Base-by-base conservation (phyloP, 2,888 invertebrate genomes). In the Eupeodes latifasciatus region DNA sequence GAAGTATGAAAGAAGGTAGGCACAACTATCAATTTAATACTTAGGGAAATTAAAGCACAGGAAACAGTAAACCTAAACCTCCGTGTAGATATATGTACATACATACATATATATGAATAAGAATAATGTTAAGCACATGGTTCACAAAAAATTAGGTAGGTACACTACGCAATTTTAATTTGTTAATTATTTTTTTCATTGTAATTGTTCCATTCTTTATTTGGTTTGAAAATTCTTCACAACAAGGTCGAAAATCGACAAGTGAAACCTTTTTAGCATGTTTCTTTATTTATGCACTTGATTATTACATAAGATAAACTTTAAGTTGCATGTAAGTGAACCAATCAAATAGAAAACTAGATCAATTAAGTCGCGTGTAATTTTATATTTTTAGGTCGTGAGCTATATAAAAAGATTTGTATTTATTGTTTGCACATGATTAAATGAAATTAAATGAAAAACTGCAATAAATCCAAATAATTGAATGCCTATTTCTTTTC, bases 231-330 rank as follows among this genome's bases (percentile, higher is more conserved):
- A 27, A 12, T 69, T 53, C 10, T 36, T 7, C 36, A 55, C 69
- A 36, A 53, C 11, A 47, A 44, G 19, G 36, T 51, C 51, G 53
- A 10, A 44, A 40, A 53, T 44, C 40, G 4, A 72, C 7, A n/a
- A 44, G 27, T 57, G 71, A 71, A 71, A 71, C 57, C 71, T 71
- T 71, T 51, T 59, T 44, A n/a, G 12, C 10, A 14, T 64, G 57
- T 47, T 79, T 53, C 44, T 14, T 44, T 80, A 80, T 76, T 66
- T 76, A 44, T n/a, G 53, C 74, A 71, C 57, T 77, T 67, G 61
- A 81, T 77, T 72, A 81, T 88, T 88, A 85, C 88, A 88, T 88
- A 88, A 88, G 81, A 87, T 77, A 71, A 66, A 76, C 75, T 83
- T 81, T 67, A 61, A 72, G 80, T 77, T 87, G 72, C 76, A 87